These are phyloP conservation scores for Podarcis siculus DNA, from an alignment of 2,797 vertebrate species.

Conservation along the genomic window DNA sequence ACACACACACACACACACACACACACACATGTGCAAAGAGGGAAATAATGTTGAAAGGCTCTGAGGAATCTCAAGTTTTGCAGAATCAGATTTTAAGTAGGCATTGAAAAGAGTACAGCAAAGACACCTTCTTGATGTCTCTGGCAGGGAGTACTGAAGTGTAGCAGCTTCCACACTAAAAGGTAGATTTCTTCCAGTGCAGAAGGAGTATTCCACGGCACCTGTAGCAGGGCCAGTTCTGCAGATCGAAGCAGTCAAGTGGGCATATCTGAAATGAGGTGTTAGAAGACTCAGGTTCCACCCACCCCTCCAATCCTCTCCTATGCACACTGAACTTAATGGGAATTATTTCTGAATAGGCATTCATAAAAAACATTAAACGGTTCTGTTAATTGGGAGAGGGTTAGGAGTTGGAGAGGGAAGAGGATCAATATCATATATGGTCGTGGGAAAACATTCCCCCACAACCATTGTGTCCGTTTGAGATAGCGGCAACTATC, in stretches of 20 bases:
- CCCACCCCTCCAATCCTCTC: no score
- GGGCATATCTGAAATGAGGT: no score
- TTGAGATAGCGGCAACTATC: neutral
- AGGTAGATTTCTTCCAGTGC: no score
- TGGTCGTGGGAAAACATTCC: neutral
- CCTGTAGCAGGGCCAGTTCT: no score
- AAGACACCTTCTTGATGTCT: neutral
- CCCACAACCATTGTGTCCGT: neutral
- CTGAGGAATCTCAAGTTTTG: neutral
- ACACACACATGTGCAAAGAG: neutral
- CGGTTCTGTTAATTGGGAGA: neutral
- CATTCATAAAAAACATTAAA: neutral
- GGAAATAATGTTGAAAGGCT: neutral
- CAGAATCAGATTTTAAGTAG: neutral
- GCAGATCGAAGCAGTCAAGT: no score
- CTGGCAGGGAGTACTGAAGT: no score
- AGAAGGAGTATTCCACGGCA: no score
- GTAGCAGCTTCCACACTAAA: no score
- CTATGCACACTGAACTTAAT: no score
- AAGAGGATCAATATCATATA: neutral
- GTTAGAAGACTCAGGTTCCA: no score
- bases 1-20: neutral
- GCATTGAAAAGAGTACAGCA: no score
- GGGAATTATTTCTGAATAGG: neutral
- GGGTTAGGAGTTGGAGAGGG: no score